These are phyloP conservation scores for Pelosia muscerda DNA, from an alignment of 2,888 invertebrate genomes.

Conservation along the genomic window DNA sequence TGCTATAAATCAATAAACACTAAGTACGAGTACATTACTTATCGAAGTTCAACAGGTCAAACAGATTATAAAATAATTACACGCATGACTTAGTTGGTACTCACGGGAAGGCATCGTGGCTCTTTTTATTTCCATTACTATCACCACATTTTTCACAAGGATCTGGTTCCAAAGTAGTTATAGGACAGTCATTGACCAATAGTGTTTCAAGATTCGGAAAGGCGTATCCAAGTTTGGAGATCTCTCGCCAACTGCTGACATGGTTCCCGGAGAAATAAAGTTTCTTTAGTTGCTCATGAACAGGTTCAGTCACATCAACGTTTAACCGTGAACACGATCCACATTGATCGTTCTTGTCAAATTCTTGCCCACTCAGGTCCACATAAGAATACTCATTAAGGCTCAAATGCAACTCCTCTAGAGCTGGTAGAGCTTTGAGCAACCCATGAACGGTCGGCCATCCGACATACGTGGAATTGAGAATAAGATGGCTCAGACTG, in stretches of 20 bases:
- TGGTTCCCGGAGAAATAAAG: conserved; percentile 96
- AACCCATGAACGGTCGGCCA: conserved; percentile 94
- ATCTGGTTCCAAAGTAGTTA: conserved; percentile 88
- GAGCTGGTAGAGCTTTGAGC: conserved; percentile 91
- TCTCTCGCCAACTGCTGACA: conserved; percentile 93
- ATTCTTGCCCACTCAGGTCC: conserved; percentile 86
- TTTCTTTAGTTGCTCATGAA: conserved; percentile 91
- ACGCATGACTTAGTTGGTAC: conserved; percentile 55
- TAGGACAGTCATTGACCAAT: conserved; percentile 94
- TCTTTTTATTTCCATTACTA: conserved; percentile 82
- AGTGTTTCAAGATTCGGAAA: conserved; percentile 95
- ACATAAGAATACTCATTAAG: conserved; percentile 95
- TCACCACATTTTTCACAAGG: conserved; percentile 86
- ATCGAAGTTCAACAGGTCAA: conserved; percentile 73
- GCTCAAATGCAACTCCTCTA: conserved; percentile 97
- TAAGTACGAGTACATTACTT: conserved; percentile 50
- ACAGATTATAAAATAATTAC: background rate
- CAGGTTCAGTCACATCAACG: conserved; percentile 70
- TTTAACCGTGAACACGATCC: conserved; percentile 77
- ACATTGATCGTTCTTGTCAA: conserved; percentile 73
- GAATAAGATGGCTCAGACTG: conserved; percentile 91
- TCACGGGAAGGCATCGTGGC: conserved; percentile 88
- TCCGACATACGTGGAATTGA: conserved; percentile 95
- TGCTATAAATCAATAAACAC: conserved; percentile 42
- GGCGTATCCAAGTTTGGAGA: conserved; percentile 93